Conservation (phyloP, 35 echinoderm and acorn worm species). For the Stichopus chloronotus region DNA sequence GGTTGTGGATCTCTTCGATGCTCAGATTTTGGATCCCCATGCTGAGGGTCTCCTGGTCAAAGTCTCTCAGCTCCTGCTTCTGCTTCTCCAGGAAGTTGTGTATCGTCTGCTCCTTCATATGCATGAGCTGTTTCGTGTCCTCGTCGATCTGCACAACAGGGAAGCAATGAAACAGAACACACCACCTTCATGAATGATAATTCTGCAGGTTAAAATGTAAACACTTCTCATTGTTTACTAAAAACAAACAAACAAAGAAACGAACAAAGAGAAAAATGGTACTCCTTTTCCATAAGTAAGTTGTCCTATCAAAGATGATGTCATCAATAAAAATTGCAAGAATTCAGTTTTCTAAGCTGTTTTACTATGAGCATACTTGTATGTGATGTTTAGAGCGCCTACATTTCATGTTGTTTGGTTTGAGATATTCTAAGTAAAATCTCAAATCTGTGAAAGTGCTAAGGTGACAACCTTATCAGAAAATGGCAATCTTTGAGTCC, state of each 20-base stretch:
- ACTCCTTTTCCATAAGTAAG: too few relatives aligned
- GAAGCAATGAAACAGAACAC: neutral
- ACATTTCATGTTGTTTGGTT: too few relatives aligned
- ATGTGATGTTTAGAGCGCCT: too few relatives aligned
- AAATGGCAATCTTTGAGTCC: too few relatives aligned
- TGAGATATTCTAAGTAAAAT: too few relatives aligned
- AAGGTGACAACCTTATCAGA: too few relatives aligned
- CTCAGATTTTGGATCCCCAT: constrained; percentile 74
- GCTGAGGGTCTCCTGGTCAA: constrained; percentile 72
- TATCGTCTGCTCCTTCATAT: constrained; percentile 78
- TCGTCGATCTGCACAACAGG: constrained; percentile 79
- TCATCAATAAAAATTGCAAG: too few relatives aligned
- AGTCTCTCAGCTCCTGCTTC: constrained; percentile 62
- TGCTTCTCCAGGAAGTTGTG: constrained; percentile 78
- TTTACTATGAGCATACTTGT: too few relatives aligned
- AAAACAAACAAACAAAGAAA: neutral
- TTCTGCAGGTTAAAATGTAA: neutral
- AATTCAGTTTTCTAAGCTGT: too few relatives aligned
- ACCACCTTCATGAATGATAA: neutral
- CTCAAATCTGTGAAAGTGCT: too few relatives aligned
- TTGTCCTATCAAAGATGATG: too few relatives aligned
- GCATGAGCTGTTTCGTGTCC: constrained; percentile 70
- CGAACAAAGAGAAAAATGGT: too few relatives aligned
- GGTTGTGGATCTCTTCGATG: constrained; percentile 80
- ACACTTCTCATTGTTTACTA: neutral